Evolutionary conservation across 1,140 invertebrate species (phyloP).

Genomic region (Neomicropteryx cornuta): DNA sequence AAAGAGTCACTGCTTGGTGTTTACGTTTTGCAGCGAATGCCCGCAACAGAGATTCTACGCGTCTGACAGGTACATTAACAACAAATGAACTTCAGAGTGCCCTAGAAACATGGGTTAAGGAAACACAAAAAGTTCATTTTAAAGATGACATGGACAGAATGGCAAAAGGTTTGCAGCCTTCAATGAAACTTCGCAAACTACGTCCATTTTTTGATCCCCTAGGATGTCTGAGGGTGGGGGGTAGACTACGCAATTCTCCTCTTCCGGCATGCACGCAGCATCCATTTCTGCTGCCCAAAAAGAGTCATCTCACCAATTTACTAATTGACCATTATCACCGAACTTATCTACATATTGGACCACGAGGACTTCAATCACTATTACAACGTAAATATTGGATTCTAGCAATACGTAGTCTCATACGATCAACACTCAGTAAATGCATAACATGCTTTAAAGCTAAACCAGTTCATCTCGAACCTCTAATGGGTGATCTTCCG

Average conservation of each 20-base stretch:
- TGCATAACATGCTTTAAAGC: conserved; percentile 4
- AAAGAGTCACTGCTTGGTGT: no score
- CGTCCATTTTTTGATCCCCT: conserved; percentile 8
- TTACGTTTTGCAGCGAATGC: no score
- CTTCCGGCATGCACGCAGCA: conserved; percentile 10
- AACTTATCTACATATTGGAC: conserved; percentile 13
- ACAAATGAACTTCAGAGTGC: no score
- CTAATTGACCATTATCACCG: conserved; percentile 14
- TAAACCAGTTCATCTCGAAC: background rate
- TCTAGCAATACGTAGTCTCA: conserved; percentile 7
- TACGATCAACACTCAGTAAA: conserved; percentile 5
- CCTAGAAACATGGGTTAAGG: no score
- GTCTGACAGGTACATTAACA: no score
- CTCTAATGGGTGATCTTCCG: conserved; percentile 9
- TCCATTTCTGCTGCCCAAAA: conserved; percentile 13
- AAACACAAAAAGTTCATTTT: no score
- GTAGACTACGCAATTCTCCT: conserved; percentile 10
- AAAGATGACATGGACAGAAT: no score
- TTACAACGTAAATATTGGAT: conserved; percentile 15
- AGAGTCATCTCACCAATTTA: conserved; percentile 10
- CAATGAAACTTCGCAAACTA: conserved; percentile 10
- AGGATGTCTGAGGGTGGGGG: conserved; percentile 16
- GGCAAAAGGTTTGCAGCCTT: no score
- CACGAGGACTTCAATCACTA: conserved; percentile 11
- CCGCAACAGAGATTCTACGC: no score